Evolutionary conservation across 2,888 invertebrate species (phyloP), one percentile per base, ranked within the genome.

Genomic region (Arge pagana): DNA sequence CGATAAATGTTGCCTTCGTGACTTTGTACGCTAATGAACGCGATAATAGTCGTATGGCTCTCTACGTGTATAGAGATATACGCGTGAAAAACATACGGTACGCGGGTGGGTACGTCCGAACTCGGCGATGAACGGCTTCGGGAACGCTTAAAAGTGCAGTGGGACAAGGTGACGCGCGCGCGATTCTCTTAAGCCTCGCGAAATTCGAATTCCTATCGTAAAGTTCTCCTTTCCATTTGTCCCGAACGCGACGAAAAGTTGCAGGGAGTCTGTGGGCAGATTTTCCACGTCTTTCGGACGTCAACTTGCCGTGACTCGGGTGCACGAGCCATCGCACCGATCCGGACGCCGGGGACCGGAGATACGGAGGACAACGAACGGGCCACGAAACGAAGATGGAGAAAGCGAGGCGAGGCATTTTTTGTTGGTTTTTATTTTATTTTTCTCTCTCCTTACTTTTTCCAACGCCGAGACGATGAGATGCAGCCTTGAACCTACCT

Each of bases 111-210:
- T 6, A 13, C 28, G 33, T 10, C 13, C 33, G 45, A 58, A 59
- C 61, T 67, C 64, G 61, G 48, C 48, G 54, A n/a, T n/a, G n/a
- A n/a, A n/a, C n/a, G 67, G 59, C 60, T 65, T 67, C 64, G 54
- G 4, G 64, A 68, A 65, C 59, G 53, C 62, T 51, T 30, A 53
- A 50, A 66, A 67, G 66, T 66, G 67, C 64, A 50, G 39, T 36
- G 54, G 50, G 39, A 40, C 63, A 61, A 67, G 66, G 60, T 63
- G 61, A 64, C 50, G 52, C 53, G 23, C 49, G 55, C 56, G 55
- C 43, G 48, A 52, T 48, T 52, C 43, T 40, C 33, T 35, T 28
- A 31, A 45, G 21, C 24, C 15, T n/a, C 31, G 45, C 35, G 16
- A 33, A 45, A 45, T 45, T 45, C 45, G 31, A 33, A 23, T 33